Evolutionary conservation across 2,888 invertebrate species (phyloP), one percentile per base, ranked within the genome.

Genomic region (Augochlorella aurata): DNA sequence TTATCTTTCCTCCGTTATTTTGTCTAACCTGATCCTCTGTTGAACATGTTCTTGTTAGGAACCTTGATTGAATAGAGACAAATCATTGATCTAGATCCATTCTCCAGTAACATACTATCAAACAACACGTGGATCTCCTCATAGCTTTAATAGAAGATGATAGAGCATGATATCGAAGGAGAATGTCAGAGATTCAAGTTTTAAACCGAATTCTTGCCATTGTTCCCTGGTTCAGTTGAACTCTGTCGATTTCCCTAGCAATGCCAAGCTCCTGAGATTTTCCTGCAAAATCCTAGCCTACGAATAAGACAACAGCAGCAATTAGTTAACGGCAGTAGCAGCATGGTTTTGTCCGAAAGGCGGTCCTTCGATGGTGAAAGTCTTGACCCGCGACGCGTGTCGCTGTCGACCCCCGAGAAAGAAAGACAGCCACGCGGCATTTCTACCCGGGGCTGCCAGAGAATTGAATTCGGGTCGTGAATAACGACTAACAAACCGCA

Each of bases 401-500:
- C n/a, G 18, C n/a, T 29, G 66, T 58, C 50, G 50, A 75, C 52
- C 52, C 61, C 24, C 58, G 24, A 79, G 76, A 73, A 75, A 82
- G 70, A 16, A 73, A 75, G 47, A 52, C 24, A 69, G 49, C 38
- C 9, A 44, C 72, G 50, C 45, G 79, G 70, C 68, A 63, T 79
- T 85, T 79, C 85, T 71, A 47, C 66, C 66, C 76, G 77, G 75
- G 80, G 75, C 66, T 83, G 74, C 77, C 79, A 73, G 75, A 68
- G 90, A 92, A 93, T 93, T 92, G 89, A 93, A 93, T 93, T 91
- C 90, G 88, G 87, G 83, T 89, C 87, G 89, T 93, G 92, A 93
- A 93, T 93, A 93, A 93, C 92, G 92, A 89, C 93, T 93, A 93
- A 93, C 93, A 93, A 93, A 93, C 93, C 93, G 91, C 93, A 93